phyloP scores from a whole-genome alignment of 2,888 invertebrate genomes.

The Nysson spinosus region DNA sequence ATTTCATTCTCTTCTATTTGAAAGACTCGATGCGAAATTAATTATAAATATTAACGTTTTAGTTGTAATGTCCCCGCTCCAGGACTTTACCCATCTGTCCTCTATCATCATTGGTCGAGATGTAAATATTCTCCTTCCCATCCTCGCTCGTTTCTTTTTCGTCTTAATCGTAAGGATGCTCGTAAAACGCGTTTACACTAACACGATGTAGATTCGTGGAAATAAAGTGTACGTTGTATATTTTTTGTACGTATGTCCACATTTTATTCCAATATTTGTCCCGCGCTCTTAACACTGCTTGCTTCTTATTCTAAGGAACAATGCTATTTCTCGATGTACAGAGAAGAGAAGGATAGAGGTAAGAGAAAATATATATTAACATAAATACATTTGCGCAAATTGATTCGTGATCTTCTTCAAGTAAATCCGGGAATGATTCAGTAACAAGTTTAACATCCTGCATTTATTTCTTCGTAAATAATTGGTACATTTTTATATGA shows the following conservation, averaged over 20 bases:
- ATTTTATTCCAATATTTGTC: slow-evolving; percentile 41
- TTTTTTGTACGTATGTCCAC: slow-evolving; percentile 65
- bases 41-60: too few species aligned
- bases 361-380: too few species aligned
- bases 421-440: too few species aligned
- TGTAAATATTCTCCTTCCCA: slow-evolving; percentile 71
- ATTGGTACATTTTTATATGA: too few species aligned
- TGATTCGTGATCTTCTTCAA: too few species aligned
- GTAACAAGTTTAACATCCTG: too few species aligned
- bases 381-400: too few species aligned
- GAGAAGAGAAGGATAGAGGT: too few species aligned
- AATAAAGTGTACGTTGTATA: slow-evolving; percentile 75
- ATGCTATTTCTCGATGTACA: too few species aligned
- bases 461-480: too few species aligned
- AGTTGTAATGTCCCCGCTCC: background rate
- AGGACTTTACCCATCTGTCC: slow-evolving; percentile 24
- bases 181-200: slow-evolving; percentile 29
- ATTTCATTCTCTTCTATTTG: too few species aligned
- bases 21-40: too few species aligned
- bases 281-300: background rate
- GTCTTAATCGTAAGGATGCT: slow-evolving; percentile 43
- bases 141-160: slow-evolving; percentile 25
- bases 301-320: background rate
- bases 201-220: slow-evolving; percentile 61
- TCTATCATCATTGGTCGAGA: slow-evolving; percentile 62